Conservation (phyloP, 2,113 vertebrate species). For the Passer montanus region DNA sequence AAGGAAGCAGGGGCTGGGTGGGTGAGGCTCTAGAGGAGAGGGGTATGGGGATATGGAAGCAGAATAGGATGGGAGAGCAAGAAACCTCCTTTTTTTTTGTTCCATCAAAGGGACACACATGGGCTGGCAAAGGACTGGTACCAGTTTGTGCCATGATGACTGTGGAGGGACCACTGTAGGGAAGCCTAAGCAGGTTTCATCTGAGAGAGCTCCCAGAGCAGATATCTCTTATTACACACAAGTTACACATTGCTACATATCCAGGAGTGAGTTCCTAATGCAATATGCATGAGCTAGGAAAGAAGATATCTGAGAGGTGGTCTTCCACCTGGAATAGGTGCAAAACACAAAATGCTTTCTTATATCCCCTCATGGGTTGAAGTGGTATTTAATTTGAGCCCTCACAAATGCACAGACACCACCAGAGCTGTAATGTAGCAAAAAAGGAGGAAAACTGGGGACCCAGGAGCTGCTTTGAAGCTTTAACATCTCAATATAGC, state of each 20-base stretch:
- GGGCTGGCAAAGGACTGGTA: not conserved
- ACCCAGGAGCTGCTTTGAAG: not conserved
- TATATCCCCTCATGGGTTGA: accelerated
- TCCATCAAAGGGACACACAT: accelerated
- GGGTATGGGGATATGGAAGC: not conserved
- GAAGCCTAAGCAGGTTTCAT: not conserved
- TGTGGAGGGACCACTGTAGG: not conserved
- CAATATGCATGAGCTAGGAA: accelerated
- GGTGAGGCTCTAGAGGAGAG: not conserved
- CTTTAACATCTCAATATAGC: not conserved
- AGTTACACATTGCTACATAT: not conserved
- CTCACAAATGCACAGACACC: not conserved
- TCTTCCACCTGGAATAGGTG: not conserved
- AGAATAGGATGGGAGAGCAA: not conserved
- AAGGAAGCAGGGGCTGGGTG: not conserved
- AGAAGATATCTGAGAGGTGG: not conserved
- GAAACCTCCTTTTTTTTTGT: not conserved
- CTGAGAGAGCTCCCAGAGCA: not conserved
- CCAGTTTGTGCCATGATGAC: not conserved
- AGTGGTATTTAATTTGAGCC: not conserved
- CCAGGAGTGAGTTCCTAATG: not conserved
- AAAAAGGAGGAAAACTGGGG: not conserved
- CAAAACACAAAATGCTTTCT: not conserved
- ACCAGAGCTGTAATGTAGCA: not conserved
- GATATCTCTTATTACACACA: not conserved